Conservation (phyloP, 2,113 vertebrate genomes). For the Mustela nigripes region DNA sequence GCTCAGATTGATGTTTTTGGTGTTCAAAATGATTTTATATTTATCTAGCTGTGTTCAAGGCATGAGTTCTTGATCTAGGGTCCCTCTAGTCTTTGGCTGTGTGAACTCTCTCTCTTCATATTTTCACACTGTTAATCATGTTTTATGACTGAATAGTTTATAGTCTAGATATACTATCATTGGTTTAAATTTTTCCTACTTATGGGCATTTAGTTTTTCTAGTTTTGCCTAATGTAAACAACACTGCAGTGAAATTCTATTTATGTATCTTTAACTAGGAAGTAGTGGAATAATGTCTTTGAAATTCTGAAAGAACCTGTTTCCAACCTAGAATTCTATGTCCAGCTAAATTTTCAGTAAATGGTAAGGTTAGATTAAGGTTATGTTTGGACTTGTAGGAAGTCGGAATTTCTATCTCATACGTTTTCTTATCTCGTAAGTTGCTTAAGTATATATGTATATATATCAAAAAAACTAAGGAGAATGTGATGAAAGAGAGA, state of each 20-base stretch:
- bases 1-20: too few relatives aligned
- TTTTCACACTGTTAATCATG: conserved; percentile 12
- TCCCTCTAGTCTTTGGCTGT: background rate
- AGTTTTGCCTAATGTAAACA: background rate
- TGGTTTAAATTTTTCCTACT: conserved; percentile 5
- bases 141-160: conserved; percentile 43
- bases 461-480: conserved; percentile 29
- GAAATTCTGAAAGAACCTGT: conserved; percentile 43
- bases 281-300: background rate
- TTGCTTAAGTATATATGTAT: conserved; percentile 3
- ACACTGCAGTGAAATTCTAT: conserved; percentile 17
- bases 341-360: conserved; percentile 40
- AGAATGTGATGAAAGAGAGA: conserved; percentile 1
- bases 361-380: background rate
- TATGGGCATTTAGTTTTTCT: background rate
- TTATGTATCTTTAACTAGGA: background rate
- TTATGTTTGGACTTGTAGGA: conserved; percentile 29
- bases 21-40: too few relatives aligned
- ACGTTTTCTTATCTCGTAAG: conserved; percentile 9
- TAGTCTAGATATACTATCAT: background rate
- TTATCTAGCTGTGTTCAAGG: too few relatives aligned
- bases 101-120: background rate
- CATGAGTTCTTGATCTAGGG: too few relatives aligned
- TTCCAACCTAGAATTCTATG: conserved; percentile 20
- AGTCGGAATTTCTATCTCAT: conserved; percentile 47